phyloP scores from a whole-genome alignment of 2,888 invertebrate genomes.

The Hirtodrosophila cameraria region DNA sequence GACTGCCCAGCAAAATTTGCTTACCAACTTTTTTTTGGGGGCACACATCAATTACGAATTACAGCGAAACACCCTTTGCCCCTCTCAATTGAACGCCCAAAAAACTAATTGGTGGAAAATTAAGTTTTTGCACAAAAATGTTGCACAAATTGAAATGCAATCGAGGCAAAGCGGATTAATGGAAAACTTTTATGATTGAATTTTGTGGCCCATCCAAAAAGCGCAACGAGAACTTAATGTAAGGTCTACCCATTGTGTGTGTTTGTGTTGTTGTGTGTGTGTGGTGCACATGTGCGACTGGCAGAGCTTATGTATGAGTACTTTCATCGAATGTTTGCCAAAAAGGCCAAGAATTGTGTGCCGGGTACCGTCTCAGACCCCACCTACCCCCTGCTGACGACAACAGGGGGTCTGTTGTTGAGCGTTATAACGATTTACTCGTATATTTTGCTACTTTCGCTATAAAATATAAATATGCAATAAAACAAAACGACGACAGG shows the following conservation, averaged over 20 bases:
- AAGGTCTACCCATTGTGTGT: slow-evolving; percentile 13
- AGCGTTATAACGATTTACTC: slow-evolving; percentile 72
- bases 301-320: slow-evolving; percentile 68
- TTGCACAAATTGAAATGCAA: slow-evolving; percentile 81
- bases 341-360: slow-evolving; percentile 53
- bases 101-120: slow-evolving; percentile 83
- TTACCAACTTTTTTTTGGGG: slow-evolving; percentile 8
- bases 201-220: slow-evolving; percentile 65
- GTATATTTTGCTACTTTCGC: slow-evolving; percentile 79
- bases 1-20: slow-evolving; percentile 28
- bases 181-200: slow-evolving; percentile 82
- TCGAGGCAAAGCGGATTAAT: slow-evolving; percentile 80
- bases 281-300: slow-evolving; percentile 66
- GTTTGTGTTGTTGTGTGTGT: slow-evolving; percentile 22
- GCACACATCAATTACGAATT: slow-evolving; percentile 67
- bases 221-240: slow-evolving; percentile 69
- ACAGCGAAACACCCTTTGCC: neutral
- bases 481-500: slow-evolving; percentile 80
- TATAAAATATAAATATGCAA: slow-evolving; percentile 82
- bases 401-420: slow-evolving; percentile 14
- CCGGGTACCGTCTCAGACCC: slow-evolving; percentile 16
- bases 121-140: slow-evolving; percentile 81
- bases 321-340: slow-evolving; percentile 63
- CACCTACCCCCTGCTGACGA: neutral
- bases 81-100: slow-evolving; percentile 17